Evolutionary conservation across 2,797 vertebrate species (phyloP).

Genomic region (Acrossocheilus fasciatus): DNA sequence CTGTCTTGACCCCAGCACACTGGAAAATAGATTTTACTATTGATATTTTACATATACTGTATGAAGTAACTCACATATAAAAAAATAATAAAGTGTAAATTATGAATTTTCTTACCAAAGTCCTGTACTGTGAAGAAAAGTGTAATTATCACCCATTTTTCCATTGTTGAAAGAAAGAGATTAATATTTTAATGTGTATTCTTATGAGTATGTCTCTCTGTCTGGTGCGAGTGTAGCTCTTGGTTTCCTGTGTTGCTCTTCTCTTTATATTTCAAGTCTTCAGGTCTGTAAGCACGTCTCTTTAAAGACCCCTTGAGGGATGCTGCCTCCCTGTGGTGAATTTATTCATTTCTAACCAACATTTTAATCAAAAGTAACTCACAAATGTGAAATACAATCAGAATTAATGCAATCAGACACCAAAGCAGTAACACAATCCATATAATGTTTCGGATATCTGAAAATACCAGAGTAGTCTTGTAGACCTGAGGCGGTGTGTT

Average conservation of each 20-base stretch:
- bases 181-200: not conserved
- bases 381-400: not conserved
- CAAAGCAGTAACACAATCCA: not conserved
- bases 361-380: not conserved
- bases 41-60: not conserved
- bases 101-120: not conserved
- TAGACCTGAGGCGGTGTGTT: not conserved
- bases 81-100: not conserved
- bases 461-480: not conserved
- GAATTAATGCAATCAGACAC: not conserved
- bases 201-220: not conserved
- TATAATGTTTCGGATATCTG: not conserved
- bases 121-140: not conserved
- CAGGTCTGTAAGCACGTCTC: not conserved
- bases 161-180: not conserved
- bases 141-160: not conserved
- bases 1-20: slow-evolving; percentile 15
- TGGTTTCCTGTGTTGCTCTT: not conserved
- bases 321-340: not conserved
- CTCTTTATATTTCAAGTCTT: not conserved
- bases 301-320: not conserved
- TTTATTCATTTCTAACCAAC: not conserved
- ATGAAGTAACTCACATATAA: not conserved
- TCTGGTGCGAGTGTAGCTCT: not conserved
- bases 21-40: not conserved